These are phyloP conservation scores for Oryzias celebensis DNA, from an alignment of 2,113 vertebrate genomes.

Conservation along the genomic window DNA sequence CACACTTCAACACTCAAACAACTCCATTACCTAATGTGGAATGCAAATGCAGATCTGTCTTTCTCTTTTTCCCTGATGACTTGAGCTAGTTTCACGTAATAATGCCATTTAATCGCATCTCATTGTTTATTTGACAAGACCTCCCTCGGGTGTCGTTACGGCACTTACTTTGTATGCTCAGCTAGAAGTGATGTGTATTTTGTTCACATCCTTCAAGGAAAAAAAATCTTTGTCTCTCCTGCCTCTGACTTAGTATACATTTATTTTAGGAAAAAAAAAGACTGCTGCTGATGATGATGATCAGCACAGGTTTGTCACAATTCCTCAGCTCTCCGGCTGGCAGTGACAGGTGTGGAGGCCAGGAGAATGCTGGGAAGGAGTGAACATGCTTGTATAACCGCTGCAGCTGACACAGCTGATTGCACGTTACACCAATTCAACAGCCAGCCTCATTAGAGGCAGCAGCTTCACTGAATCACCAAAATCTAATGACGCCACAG, in stretches of 20 bases:
- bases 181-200: background rate
- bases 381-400: background rate
- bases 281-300: background rate
- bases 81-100: slow-evolving; percentile 58
- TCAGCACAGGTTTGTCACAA: slow-evolving; percentile 17
- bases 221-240: slow-evolving; percentile 16
- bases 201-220: slow-evolving; percentile 7
- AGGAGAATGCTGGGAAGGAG: slow-evolving; percentile 32
- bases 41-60: slow-evolving; percentile 53
- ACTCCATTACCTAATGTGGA: slow-evolving; percentile 57
- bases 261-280: background rate
- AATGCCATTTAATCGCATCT: slow-evolving; percentile 62
- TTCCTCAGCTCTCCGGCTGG: slow-evolving; percentile 10
- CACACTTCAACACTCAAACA: slow-evolving; percentile 37
- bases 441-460: background rate
- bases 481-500: background rate
- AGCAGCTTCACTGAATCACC: background rate
- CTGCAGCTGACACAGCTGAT: slow-evolving; percentile 15
- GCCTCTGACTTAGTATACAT: slow-evolving; percentile 11
- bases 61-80: slow-evolving; percentile 46
- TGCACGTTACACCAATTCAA: slow-evolving; percentile 5
- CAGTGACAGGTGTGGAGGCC: slow-evolving; percentile 17
- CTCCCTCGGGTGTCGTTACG: slow-evolving; percentile 51
- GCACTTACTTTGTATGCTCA: slow-evolving; percentile 36
- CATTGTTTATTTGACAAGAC: slow-evolving; percentile 64